These are phyloP conservation scores for Drosophila diplacantha DNA, from an alignment of 2,888 invertebrate genomes.

Conservation along the genomic window DNA sequence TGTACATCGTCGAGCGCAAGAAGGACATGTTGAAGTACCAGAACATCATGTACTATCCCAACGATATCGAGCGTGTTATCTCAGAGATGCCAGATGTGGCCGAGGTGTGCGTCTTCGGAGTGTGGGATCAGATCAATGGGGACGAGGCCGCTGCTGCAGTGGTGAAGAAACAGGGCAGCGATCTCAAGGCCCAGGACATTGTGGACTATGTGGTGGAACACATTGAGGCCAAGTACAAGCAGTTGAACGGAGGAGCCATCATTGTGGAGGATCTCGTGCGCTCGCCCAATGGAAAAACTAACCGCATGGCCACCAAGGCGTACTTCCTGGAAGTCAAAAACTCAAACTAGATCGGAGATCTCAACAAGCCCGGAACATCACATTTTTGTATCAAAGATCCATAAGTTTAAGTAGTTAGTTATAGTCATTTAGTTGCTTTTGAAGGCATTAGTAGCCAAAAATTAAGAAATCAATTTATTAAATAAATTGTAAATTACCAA, in stretches of 20 bases:
- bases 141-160: constrained; percentile 70
- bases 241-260: constrained; percentile 65
- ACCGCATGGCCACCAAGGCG: constrained; percentile 45
- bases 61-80: constrained; percentile 68
- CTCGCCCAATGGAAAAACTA: constrained; percentile 62
- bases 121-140: constrained; percentile 59
- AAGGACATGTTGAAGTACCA: constrained; percentile 68
- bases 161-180: constrained; percentile 46
- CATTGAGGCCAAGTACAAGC: constrained; percentile 56
- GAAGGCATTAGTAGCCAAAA: neutral
- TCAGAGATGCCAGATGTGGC: constrained; percentile 58
- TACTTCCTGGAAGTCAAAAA: constrained; percentile 43
- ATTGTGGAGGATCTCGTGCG: constrained; percentile 62
- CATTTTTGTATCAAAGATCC: no score
- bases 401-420: neutral
- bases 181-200: constrained; percentile 58
- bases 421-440: no score
- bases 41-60: constrained; percentile 64
- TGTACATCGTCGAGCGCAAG: constrained; percentile 67
- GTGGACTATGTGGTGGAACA: constrained; percentile 56
- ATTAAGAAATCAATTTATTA: neutral
- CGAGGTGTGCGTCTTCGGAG: constrained; percentile 68
- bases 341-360: constrained; percentile 1
- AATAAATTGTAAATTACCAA: neutral
- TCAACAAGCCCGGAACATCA: no score